A percentile compares a stretch with the other conserved stretches of the same genome.
phyloP scores from a whole-genome alignment of 2,113 vertebrate species.

The Aegotheles bennettii region DNA sequence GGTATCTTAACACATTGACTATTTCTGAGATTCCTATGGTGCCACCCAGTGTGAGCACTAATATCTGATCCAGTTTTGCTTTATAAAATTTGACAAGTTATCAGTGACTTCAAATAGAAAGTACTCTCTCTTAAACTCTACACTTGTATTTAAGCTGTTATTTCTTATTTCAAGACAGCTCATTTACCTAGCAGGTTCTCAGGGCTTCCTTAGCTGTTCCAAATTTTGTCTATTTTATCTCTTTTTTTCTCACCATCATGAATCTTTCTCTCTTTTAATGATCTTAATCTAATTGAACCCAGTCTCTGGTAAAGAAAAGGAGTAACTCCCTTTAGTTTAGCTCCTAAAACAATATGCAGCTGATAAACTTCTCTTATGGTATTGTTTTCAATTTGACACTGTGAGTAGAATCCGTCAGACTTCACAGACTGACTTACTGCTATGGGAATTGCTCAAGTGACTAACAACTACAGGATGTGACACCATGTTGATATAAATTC shows the following conservation, averaged over 20 bases:
- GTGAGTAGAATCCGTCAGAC: not conserved
- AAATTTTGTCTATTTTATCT: not conserved
- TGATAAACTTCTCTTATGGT: not conserved
- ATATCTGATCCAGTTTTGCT: not conserved
- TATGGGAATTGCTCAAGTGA: not conserved
- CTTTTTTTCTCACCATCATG: not conserved
- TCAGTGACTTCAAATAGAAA: not conserved
- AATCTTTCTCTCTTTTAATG: not conserved
- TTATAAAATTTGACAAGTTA: not conserved
- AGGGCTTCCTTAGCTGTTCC: not conserved
- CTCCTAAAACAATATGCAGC: not conserved
- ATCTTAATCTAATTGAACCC: not conserved
- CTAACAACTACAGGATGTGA: not conserved
- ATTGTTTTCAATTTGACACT: not conserved
- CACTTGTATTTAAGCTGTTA: not conserved
- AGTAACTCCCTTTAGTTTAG: not conserved
- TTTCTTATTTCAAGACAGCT: not conserved
- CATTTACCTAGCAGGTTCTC: not conserved
- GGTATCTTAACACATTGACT: not conserved
- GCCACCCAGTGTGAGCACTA: not conserved
- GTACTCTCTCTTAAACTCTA: not conserved
- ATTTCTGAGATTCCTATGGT: not conserved
- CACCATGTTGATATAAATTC: not conserved
- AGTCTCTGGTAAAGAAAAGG: not conserved
- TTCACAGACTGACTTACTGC: not conserved